Conservation (phyloP, 2,113 vertebrate genomes). For the Micronycteris hirsuta region DNA sequence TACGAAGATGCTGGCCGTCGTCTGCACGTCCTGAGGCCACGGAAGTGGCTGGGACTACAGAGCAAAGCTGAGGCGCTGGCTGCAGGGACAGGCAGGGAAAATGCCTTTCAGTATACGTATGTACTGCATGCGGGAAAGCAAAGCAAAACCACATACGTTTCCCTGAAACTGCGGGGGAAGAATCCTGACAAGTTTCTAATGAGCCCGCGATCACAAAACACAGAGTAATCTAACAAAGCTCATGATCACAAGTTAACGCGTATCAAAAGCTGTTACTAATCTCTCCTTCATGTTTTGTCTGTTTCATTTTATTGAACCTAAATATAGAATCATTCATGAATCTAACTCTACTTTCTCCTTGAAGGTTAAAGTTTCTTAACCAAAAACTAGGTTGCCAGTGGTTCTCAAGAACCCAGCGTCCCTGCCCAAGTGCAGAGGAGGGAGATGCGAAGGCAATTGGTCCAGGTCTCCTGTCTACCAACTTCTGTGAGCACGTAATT, state of each 20-base stretch:
- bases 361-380: neutral
- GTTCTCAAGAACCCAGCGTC: neutral
- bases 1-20: neutral
- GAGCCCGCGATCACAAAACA: neutral
- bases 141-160: neutral
- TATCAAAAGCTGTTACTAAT: neutral
- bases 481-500: too few species aligned
- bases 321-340: neutral
- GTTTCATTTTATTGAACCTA: neutral
- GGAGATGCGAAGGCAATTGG: neutral
- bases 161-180: neutral
- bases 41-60: neutral
- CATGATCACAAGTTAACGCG: neutral
- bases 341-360: neutral
- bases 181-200: neutral
- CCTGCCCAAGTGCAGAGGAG: too few species aligned
- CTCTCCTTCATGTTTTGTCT: neutral
- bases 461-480: neutral
- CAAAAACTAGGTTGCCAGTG: neutral
- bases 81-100: neutral
- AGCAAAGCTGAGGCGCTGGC: neutral
- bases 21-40: neutral
- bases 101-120: neutral
- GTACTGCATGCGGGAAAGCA: neutral
- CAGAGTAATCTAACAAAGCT: neutral